Evolutionary conservation across 2,888 invertebrate species (phyloP).

Genomic region (Phengaris alcon): DNA sequence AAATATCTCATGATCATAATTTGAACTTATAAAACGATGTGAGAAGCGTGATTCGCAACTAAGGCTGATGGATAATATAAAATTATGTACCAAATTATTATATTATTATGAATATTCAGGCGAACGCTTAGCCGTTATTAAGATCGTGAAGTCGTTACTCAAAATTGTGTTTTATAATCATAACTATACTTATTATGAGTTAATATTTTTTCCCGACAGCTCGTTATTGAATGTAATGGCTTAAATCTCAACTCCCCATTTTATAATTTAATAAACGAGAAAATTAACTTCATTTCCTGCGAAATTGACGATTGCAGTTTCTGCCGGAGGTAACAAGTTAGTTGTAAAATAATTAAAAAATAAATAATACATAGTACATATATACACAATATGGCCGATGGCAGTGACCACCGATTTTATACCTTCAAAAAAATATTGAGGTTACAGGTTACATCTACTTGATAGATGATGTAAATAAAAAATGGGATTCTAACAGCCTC

Average conservation of each 20-base stretch:
- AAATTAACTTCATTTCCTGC: background rate
- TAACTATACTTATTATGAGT: slow-evolving; percentile 72
- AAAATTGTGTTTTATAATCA: slow-evolving; percentile 78
- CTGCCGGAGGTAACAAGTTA: background rate
- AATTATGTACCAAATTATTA: slow-evolving; percentile 75
- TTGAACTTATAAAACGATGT: slow-evolving; percentile 52
- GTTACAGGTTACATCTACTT: no score
- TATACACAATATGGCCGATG: no score
- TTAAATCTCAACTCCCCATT: background rate
- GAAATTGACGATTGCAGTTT: background rate
- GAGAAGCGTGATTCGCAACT: slow-evolving; percentile 62
- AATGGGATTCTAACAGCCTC: no score
- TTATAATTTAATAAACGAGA: slow-evolving; percentile 42
- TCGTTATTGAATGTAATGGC: slow-evolving; percentile 62
- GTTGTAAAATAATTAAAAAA: no score
- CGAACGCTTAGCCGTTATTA: slow-evolving; percentile 75
- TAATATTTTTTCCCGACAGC: slow-evolving; percentile 72
- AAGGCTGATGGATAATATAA: slow-evolving; percentile 67
- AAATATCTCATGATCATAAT: background rate
- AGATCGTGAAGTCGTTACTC: slow-evolving; percentile 75
- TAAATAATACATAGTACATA: no score
- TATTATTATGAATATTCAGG: slow-evolving; percentile 76
- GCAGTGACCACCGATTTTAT: no score
- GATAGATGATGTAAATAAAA: no score
- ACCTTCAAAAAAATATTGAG: no score